phyloP scores from a whole-genome alignment of 2,113 vertebrate species.

The Tragelaphus scriptus region DNA sequence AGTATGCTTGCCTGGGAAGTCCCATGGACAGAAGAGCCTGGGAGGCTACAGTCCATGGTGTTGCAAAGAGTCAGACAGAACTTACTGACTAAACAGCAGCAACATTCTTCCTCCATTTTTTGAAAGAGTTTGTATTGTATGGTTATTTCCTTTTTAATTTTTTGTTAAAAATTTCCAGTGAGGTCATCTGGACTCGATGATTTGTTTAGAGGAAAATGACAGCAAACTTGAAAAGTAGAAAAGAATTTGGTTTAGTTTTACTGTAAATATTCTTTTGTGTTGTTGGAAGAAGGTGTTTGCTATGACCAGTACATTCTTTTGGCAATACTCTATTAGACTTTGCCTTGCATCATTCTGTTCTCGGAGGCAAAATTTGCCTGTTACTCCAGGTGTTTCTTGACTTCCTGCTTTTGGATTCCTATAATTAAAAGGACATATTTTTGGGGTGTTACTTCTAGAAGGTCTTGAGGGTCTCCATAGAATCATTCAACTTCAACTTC shows the following conservation, averaged over 20 bases:
- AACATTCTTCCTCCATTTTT: not conserved
- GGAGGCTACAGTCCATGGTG: not conserved
- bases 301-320: not conserved
- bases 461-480: not conserved
- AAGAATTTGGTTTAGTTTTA: not conserved
- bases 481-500: not conserved
- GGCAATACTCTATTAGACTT: not conserved
- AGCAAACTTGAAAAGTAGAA: not conserved
- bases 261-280: not conserved
- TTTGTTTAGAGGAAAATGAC: not conserved
- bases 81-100: not conserved
- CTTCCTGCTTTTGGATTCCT: not conserved
- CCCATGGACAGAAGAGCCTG: not conserved
- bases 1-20: not conserved
- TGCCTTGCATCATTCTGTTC: not conserved
- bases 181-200: not conserved
- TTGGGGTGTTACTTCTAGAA: not conserved
- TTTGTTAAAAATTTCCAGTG: not conserved
- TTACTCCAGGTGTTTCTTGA: not conserved
- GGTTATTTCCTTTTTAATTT: not conserved
- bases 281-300: not conserved
- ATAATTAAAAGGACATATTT: not conserved
- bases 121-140: not conserved
- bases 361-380: not conserved
- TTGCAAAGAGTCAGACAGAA: not conserved